Percentiles rank a stretch among this genome's conserved stretches.
These are phyloP conservation scores for Coboldia fuscipes DNA, from an alignment of 1,140 invertebrate species.

Conservation along the genomic window DNA sequence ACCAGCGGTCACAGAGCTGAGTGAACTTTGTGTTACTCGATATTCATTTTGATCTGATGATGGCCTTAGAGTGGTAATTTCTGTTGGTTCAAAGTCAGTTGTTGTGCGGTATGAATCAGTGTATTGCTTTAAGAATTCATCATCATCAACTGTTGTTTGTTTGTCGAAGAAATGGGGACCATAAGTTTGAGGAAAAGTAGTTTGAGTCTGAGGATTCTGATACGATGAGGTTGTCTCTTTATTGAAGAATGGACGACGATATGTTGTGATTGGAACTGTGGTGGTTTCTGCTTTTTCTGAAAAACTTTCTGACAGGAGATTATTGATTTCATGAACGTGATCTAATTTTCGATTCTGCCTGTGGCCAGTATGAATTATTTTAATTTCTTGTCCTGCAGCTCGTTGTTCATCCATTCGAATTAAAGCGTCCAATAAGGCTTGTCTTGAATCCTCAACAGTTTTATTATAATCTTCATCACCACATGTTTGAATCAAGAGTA, in stretches of 20 bases:
- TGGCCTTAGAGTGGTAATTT: constrained; percentile 2
- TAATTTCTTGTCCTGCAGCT: constrained; percentile 29
- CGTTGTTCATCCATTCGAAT: constrained; percentile 25
- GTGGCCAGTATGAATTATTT: constrained; percentile 20
- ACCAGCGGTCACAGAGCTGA: background rate
- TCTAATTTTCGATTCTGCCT: no score
- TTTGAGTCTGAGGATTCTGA: background rate
- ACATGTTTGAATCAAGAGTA: constrained; percentile 53
- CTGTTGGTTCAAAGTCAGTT: background rate
- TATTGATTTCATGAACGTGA: constrained; percentile 8
- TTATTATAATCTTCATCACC: constrained; percentile 41
- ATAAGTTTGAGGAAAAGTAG: background rate
- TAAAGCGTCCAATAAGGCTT: constrained; percentile 38
- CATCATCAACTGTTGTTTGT: background rate
- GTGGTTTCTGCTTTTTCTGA: constrained; percentile 5
- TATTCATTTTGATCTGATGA: background rate
- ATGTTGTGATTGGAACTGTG: constrained; percentile 13
- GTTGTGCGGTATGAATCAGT: background rate
- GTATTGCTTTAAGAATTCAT: background rate
- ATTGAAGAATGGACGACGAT: constrained; percentile 5
- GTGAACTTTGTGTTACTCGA: constrained; percentile 2
- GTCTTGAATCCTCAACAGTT: constrained; percentile 35
- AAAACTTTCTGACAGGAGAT: constrained; percentile 12
- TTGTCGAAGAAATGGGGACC: background rate
- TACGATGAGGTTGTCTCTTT: background rate